These are phyloP conservation scores for Vicugna pacos DNA, from an alignment of 2,113 vertebrate genomes.

Conservation along the genomic window DNA sequence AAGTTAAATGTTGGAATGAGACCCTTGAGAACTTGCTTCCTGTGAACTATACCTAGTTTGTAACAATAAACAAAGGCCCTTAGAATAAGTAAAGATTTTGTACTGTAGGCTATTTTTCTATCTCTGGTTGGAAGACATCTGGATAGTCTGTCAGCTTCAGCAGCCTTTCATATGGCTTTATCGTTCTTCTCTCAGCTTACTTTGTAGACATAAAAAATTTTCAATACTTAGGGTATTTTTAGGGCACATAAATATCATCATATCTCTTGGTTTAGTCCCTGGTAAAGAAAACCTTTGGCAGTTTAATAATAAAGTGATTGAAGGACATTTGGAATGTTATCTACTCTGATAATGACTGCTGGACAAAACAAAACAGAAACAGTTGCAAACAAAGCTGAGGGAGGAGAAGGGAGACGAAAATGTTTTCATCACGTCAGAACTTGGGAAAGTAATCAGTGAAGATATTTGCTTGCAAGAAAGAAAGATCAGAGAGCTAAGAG, in stretches of 20 bases:
- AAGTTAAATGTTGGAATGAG: conserved; percentile 13
- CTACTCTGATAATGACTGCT: neutral
- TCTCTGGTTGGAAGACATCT: neutral
- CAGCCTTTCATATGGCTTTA: neutral
- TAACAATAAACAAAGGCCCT: conserved; percentile 1
- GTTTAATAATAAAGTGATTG: neutral
- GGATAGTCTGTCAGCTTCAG: neutral
- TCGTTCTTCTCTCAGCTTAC: neutral
- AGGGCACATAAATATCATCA: neutral
- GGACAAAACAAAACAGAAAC: neutral
- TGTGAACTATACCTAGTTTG: neutral
- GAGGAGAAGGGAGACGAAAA: neutral
- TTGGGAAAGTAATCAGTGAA: neutral
- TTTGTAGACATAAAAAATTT: neutral
- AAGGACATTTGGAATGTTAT: neutral
- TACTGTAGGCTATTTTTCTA: conserved; percentile 24
- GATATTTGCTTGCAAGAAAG: neutral
- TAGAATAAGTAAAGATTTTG: neutral
- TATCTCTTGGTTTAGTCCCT: neutral
- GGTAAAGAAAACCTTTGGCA: neutral
- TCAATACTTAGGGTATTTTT: neutral
- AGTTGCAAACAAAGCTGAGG: neutral
- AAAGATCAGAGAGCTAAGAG: neutral
- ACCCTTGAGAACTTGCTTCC: conserved; percentile 34
- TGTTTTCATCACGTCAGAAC: neutral